Percentiles rank a stretch among this genome's conserved stretches.
These are phyloP conservation scores for Netelia virgata DNA, from an alignment of 2,888 invertebrate species.

Conservation along the genomic window DNA sequence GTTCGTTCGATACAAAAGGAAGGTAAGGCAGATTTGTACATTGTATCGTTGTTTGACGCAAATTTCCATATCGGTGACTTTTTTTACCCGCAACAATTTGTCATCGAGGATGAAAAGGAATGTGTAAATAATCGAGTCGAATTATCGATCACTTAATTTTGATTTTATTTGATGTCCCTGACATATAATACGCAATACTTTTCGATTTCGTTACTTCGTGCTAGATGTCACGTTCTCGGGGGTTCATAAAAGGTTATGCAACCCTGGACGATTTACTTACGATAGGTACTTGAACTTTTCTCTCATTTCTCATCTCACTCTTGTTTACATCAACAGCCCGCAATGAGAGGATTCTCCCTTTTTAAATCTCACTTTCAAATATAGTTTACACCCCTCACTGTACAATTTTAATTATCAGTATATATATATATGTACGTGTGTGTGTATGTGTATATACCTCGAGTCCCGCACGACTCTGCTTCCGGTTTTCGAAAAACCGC, in stretches of 20 bases:
- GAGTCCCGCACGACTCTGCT: conserved; percentile 57
- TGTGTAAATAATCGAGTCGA: background rate
- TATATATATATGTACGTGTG: conserved; percentile 27
- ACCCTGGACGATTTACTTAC: conserved; percentile 67
- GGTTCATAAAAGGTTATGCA: conserved; percentile 22
- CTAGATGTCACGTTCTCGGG: conserved; percentile 62
- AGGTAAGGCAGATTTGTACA: too few relatives aligned
- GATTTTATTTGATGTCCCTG: conserved; percentile 79
- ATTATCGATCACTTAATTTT: conserved; percentile 76
- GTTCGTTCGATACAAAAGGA: too few relatives aligned
- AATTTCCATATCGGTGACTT: too few relatives aligned
- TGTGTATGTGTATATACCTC: background rate
- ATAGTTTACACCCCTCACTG: conserved; percentile 61
- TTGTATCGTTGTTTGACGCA: too few relatives aligned
- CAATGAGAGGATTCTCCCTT: conserved; percentile 33
- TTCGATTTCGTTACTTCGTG: conserved; percentile 71
- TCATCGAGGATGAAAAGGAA: too few relatives aligned
- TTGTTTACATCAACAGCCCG: conserved; percentile 35
- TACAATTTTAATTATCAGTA: conserved; percentile 64
- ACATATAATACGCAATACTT: conserved; percentile 78
- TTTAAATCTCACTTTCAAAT: conserved; percentile 54
- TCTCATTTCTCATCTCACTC: conserved; percentile 23
- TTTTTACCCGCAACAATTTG: too few relatives aligned
- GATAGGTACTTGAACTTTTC: conserved; percentile 66
- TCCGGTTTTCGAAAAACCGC: conserved; percentile 48